Evolutionary conservation across 2,797 vertebrate genomes (phyloP).

Genomic region (Siniperca undulata): DNA sequence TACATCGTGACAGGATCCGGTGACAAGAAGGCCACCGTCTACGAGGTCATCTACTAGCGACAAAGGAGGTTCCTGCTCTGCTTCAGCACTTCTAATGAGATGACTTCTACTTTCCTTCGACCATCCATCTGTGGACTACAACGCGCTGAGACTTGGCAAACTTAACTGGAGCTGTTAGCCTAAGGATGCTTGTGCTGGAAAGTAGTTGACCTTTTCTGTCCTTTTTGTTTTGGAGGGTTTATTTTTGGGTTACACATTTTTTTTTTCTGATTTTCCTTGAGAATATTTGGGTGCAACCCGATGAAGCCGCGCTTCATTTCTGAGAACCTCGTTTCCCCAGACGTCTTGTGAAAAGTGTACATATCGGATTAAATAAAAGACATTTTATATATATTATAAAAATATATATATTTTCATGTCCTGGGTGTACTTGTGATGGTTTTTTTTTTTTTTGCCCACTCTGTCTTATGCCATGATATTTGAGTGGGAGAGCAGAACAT

Average conservation of each 20-base stretch:
- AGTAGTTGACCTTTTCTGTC: constrained; percentile 40
- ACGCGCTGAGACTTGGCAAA: constrained; percentile 3
- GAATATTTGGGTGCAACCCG: constrained; percentile 71
- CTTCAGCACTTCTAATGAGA: constrained; percentile 69
- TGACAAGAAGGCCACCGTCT: constrained; percentile 90
- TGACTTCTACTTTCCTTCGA: constrained; percentile 23
- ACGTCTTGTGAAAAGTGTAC: constrained; percentile 95
- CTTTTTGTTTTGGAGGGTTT: constrained; percentile 52
- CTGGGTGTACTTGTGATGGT: constrained; percentile 88
- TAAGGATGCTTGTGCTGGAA: constrained; percentile 52
- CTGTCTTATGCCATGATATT: constrained; percentile 83
- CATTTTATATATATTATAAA: constrained; percentile 88
- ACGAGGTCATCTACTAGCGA: constrained; percentile 89
- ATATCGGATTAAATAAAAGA: constrained; percentile 91
- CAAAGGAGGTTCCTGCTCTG: constrained; percentile 29
- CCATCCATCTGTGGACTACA: constrained; percentile 38
- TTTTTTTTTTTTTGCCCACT: constrained; percentile 82
- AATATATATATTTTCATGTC: constrained; percentile 89
- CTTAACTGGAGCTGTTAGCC: constrained; percentile 15
- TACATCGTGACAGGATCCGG: constrained; percentile 91
- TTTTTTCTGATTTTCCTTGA: constrained; percentile 47
- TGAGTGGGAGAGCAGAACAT: constrained; percentile 75
- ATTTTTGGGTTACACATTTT: constrained; percentile 50
- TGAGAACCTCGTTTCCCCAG: constrained; percentile 80
- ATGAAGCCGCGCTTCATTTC: constrained; percentile 85